Conservation (phyloP, 2,113 vertebrate species). For the Nerophis lumbriciformis region DNA sequence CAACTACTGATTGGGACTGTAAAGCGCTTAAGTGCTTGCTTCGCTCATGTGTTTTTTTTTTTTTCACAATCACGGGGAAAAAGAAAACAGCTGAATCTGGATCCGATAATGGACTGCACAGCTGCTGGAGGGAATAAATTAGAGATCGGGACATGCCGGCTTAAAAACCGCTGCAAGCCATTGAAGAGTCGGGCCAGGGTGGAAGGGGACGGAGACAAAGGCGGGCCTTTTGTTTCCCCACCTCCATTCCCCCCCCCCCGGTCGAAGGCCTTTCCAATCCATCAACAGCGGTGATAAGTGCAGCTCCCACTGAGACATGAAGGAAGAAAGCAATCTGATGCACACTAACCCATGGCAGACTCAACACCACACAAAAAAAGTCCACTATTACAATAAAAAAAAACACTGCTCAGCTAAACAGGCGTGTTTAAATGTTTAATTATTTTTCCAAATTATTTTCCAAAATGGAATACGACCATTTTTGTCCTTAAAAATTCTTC, state of each 20-base stretch:
- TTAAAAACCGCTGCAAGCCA: slow-evolving; percentile 30
- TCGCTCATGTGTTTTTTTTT: slow-evolving; percentile 20
- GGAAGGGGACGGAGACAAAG: slow-evolving; percentile 28
- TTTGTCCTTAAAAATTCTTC: no score
- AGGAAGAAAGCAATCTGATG: slow-evolving; percentile 55
- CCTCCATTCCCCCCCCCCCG: slow-evolving; percentile 29
- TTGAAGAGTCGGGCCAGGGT: slow-evolving; percentile 32
- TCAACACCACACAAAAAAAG: slow-evolving; percentile 25
- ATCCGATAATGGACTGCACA: slow-evolving; percentile 42
- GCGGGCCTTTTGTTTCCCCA: slow-evolving; percentile 50
- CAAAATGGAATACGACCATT: no score
- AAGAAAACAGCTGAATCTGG: slow-evolving; percentile 49
- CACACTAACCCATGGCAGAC: slow-evolving; percentile 34
- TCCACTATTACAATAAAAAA: slow-evolving; percentile 15
- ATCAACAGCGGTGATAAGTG: slow-evolving; percentile 54
- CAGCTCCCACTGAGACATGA: slow-evolving; percentile 51
- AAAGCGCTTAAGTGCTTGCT: slow-evolving; percentile 31
- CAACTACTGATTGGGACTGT: slow-evolving; percentile 30
- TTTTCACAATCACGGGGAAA: slow-evolving; percentile 33
- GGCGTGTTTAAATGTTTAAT: not conserved
- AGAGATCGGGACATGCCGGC: slow-evolving; percentile 31
- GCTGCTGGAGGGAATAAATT: slow-evolving; percentile 30
- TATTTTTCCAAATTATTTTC: not conserved
- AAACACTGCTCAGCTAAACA: not conserved
- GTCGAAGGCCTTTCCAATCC: slow-evolving; percentile 38